Evolutionary conservation across 2,888 invertebrate genomes (phyloP), one percentile per base, ranked within the genome.

Genomic region (Microctonus aethiopoides): DNA sequence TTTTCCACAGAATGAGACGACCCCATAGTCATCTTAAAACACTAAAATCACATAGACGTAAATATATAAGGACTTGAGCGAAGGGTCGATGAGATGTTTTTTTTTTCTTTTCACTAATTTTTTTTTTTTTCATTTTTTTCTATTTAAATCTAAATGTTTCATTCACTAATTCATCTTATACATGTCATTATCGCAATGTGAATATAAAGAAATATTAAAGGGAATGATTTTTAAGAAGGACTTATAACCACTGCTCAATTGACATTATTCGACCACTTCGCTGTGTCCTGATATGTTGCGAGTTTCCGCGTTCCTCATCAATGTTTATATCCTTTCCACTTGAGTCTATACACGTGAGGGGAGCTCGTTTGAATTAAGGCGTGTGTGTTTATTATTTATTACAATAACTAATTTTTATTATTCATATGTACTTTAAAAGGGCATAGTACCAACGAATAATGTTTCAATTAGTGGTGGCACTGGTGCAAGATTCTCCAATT

Each of bases 401-500:
- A n/a, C 20, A 46, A 54, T 54, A 46, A 46, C 7, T 56, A n/a
- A 41, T 61, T 39, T 24, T 39, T 63, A 46, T 46, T 62, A 32
- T 46, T 56, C 1, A 24, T 20, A 13, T 16, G 26, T 59, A 41
- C 7, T 66, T 90, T 92, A 97, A 88, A 97, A 97, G 78, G 98
- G 98, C 86, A 98, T 91, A 88, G 95, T 96, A 84, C 96, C 94
- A 81, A 95, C 94, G 87, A 97, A 98, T 94, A 97, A 95, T 87
- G 95, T 96, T 88, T 97, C 97, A 84, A 98, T 96, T 79, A 96
- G 91, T 11, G 95, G 94, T 63, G 97, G 97, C 70, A 96, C 95
- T 26, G 96, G 95, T 73, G 96, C 95, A 81, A 96, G 89, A 87
- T 96, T 96, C 87, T 97, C 96, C 66, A 97, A 89, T 87, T 97